phyloP scores from a whole-genome alignment of 2,113 vertebrate genomes.

The Fregata magnificens region DNA sequence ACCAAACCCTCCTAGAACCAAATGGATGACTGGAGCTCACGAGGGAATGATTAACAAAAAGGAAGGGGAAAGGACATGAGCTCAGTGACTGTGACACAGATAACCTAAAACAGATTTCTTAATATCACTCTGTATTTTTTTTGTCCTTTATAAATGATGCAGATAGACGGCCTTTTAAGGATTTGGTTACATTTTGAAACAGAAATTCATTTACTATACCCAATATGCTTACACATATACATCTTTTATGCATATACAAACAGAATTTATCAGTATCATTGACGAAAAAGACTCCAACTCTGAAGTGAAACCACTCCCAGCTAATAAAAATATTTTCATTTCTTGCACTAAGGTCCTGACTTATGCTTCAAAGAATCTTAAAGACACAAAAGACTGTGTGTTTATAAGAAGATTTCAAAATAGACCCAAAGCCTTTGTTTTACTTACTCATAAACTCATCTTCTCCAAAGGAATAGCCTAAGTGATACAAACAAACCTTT shows the following conservation, averaged over 20 bases:
- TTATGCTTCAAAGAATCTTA: slow-evolving; percentile 7
- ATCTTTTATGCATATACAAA: neutral
- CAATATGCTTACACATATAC: neutral
- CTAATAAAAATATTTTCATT: slow-evolving; percentile 36
- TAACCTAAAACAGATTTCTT: slow-evolving; percentile 58
- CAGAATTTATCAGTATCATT: neutral
- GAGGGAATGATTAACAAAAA: slow-evolving; percentile 67
- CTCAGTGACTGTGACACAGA: slow-evolving; percentile 62
- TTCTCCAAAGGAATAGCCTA: neutral
- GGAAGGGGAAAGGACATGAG: slow-evolving; percentile 62
- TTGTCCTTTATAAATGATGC: neutral
- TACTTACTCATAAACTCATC: neutral
- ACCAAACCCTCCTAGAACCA: slow-evolving; percentile 4
- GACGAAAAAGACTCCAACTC: neutral
- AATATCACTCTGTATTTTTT: neutral
- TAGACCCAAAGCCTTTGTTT: neutral
- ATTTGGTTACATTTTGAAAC: neutral
- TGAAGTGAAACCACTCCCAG: neutral
- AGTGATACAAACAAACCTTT: neutral
- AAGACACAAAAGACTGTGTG: neutral
- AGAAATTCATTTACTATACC: neutral
- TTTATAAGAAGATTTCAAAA: slow-evolving; percentile 14
- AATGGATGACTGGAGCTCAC: slow-evolving; percentile 59
- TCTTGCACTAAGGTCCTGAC: neutral
- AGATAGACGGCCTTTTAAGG: neutral